Percentiles rank a stretch among this genome's conserved stretches.
Conservation (phyloP, 2,888 invertebrate species). For the Prosopocoilus inquinatus region DNA sequence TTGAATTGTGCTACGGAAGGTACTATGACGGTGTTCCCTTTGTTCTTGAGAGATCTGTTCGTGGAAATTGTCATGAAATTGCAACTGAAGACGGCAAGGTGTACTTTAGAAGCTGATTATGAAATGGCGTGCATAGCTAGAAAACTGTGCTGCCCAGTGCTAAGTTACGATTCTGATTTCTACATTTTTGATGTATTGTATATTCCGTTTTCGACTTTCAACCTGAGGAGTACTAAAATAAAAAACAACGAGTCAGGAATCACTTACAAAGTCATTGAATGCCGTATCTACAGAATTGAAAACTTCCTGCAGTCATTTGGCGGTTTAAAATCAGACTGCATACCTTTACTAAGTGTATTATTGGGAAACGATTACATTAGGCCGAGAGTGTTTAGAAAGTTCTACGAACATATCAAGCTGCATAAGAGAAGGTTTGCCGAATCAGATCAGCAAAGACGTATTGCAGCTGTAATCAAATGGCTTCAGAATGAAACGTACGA, state of each 20-base stretch:
- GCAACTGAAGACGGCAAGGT: slow-evolving; percentile 66
- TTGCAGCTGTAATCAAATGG: slow-evolving; percentile 73
- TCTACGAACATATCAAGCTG: slow-evolving; percentile 65
- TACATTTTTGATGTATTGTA: slow-evolving; percentile 83
- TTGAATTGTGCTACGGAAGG: slow-evolving; percentile 59
- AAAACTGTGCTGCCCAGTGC: slow-evolving; percentile 75
- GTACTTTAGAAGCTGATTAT: slow-evolving; percentile 87
- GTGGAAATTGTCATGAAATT: slow-evolving; percentile 65
- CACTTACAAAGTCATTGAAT: slow-evolving; percentile 55
- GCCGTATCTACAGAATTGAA: slow-evolving; percentile 71
- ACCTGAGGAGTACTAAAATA: slow-evolving; percentile 47
- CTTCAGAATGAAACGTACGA: slow-evolving; percentile 68
- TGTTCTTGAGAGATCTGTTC: slow-evolving; percentile 73
- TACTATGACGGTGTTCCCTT: slow-evolving; percentile 66
- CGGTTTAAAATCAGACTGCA: slow-evolving; percentile 62
- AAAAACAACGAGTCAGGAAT: slow-evolving; percentile 27
- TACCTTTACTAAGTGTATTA: slow-evolving; percentile 79
- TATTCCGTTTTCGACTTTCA: slow-evolving; percentile 72
- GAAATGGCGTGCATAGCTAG: slow-evolving; percentile 82
- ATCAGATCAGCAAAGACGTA: slow-evolving; percentile 66
- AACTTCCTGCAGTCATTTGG: slow-evolving; percentile 66
- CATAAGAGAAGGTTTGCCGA: slow-evolving; percentile 55
- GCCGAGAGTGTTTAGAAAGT: slow-evolving; percentile 64
- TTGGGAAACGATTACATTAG: slow-evolving; percentile 89
- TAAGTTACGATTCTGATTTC: slow-evolving; percentile 94